Conservation (phyloP, 1,140 invertebrate genomes). For the Lepidurus arcticus region DNA sequence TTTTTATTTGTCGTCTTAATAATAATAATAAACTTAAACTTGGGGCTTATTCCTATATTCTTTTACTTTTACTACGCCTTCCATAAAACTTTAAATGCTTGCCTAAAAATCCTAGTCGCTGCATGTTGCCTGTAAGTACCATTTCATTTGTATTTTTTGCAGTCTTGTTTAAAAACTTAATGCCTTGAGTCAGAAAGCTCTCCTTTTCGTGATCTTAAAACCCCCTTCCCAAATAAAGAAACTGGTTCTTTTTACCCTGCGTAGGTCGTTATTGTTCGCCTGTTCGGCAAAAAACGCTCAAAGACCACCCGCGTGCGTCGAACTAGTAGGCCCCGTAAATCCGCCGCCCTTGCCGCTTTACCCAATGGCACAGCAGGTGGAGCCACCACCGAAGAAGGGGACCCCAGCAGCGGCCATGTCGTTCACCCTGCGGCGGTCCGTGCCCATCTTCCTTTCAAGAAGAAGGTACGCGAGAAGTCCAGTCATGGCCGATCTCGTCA, state of each 20-base stretch:
- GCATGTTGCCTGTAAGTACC: slow-evolving; percentile 34
- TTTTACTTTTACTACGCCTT: not conserved
- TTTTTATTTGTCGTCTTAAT: too few species aligned
- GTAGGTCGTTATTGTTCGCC: slow-evolving; percentile 68
- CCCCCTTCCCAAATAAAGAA: not conserved
- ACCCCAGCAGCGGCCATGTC: slow-evolving; percentile 47
- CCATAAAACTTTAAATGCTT: not conserved
- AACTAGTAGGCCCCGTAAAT: slow-evolving; percentile 45
- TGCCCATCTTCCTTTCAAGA: slow-evolving; percentile 66
- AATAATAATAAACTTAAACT: too few species aligned
- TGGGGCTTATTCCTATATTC: too few species aligned
- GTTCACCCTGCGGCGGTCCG: slow-evolving; percentile 63
- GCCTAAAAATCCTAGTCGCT: slow-evolving; percentile 29
- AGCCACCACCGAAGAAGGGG: slow-evolving; percentile 61
- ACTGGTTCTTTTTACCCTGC: slow-evolving; percentile 35
- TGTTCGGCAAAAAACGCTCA: slow-evolving; percentile 65
- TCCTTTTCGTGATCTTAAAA: not conserved
- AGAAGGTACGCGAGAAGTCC: slow-evolving; percentile 58
- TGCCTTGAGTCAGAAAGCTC: not conserved
- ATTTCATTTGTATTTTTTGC: not conserved
- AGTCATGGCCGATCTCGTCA: not conserved
- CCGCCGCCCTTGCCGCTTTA: slow-evolving; percentile 52
- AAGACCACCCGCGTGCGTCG: slow-evolving; percentile 70
- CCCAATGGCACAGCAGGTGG: slow-evolving; percentile 70
- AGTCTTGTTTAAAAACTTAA: not conserved